Conservation (phyloP, 2,888 invertebrate genomes). For the Biston stratarius region DNA sequence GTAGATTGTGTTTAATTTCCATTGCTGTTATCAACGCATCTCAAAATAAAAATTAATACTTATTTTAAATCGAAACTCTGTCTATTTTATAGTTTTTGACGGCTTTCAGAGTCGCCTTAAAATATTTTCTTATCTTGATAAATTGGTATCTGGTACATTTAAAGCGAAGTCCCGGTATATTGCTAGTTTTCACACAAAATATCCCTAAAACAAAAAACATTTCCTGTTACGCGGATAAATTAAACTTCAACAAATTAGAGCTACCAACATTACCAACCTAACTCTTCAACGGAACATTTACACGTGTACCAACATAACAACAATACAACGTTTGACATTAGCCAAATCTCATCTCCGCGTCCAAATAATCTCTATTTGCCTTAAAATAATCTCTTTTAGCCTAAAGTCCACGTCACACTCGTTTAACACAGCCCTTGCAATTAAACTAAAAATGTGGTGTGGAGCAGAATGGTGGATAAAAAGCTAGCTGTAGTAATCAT, state of each 20-base stretch:
- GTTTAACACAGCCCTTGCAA: constrained; percentile 59
- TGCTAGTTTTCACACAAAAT: neutral
- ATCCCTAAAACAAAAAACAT: neutral
- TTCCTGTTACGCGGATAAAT: neutral
- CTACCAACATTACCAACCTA: constrained; percentile 18
- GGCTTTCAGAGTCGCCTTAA: too few relatives aligned
- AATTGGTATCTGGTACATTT: too few relatives aligned
- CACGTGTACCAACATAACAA: constrained; percentile 22
- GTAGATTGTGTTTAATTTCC: too few relatives aligned
- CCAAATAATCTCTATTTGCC: constrained; percentile 26
- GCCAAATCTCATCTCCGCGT: constrained; percentile 44
- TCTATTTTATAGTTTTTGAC: too few relatives aligned
- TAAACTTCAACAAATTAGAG: constrained; percentile 15
- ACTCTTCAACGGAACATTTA: constrained; percentile 4
- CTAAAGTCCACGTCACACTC: constrained; percentile 59
- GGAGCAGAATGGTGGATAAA: constrained; percentile 62
- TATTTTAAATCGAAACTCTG: too few relatives aligned
- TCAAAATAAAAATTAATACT: too few relatives aligned
- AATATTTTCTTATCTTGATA: too few relatives aligned
- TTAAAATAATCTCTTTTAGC: constrained; percentile 37
- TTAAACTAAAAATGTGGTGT: constrained; percentile 81
- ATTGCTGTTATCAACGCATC: too few relatives aligned
- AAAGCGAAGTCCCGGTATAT: too few relatives aligned
- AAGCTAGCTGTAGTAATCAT: constrained; percentile 79
- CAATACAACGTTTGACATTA: constrained; percentile 28